Percentiles rank a stretch among this genome's conserved stretches.
phyloP scores from a whole-genome alignment of 2,113 vertebrate genomes.

The Rhabdornis inornatus region DNA sequence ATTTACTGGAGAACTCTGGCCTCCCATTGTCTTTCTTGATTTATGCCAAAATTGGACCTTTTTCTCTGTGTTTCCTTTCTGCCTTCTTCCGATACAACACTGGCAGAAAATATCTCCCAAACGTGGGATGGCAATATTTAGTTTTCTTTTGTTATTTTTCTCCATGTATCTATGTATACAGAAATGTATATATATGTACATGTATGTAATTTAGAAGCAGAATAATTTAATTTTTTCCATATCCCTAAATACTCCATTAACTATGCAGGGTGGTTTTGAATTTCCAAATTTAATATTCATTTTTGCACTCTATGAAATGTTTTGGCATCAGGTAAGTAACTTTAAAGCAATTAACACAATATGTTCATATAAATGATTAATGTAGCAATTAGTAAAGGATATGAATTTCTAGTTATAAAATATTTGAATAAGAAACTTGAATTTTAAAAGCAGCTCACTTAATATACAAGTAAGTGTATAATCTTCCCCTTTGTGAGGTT shows the following conservation, averaged over 20 bases:
- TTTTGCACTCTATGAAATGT: neutral
- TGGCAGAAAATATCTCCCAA: neutral
- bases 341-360: neutral
- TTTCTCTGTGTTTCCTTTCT: neutral
- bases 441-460: neutral
- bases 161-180: fast-evolving
- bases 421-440: neutral
- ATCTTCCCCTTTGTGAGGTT: neutral
- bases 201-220: neutral
- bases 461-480: neutral
- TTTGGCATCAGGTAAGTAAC: neutral
- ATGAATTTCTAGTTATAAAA: neutral
- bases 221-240: neutral
- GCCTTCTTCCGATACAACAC: neutral
- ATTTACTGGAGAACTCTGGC: neutral
- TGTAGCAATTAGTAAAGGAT: neutral
- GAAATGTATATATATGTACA: neutral
- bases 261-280: fast-evolving
- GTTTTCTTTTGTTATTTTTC: neutral
- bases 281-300: neutral
- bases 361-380: neutral
- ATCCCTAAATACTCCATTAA: neutral
- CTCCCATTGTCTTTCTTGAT: neutral
- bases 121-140: neutral
- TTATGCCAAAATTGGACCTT: neutral